These are phyloP conservation scores for Pissodes strobi DNA, from an alignment of 1,140 invertebrate genomes.

Conservation along the genomic window DNA sequence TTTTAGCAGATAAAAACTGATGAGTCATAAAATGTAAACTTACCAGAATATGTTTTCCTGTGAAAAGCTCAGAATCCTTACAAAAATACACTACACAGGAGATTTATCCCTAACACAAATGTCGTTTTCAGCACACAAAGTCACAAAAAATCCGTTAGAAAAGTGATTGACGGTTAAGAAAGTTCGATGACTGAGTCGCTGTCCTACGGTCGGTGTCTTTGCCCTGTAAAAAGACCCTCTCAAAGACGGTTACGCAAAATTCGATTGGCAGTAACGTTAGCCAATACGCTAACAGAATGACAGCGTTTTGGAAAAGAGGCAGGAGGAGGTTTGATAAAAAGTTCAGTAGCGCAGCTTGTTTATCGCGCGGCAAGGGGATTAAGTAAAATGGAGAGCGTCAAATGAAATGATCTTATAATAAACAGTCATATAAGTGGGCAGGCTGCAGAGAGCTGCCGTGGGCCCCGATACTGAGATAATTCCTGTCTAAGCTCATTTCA, in stretches of 20 bases:
- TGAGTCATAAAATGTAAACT: too few relatives aligned
- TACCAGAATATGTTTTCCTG: too few relatives aligned
- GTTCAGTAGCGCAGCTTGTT: constrained; percentile 5
- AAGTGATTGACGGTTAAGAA: constrained; percentile 11
- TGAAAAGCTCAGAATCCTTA: too few relatives aligned
- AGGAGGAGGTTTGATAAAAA: constrained; percentile 2
- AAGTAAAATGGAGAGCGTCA: not conserved
- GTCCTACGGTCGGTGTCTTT: constrained; percentile 39
- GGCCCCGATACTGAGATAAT: too few relatives aligned
- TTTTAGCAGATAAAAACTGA: too few relatives aligned
- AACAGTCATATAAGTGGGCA: too few relatives aligned
- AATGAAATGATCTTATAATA: too few relatives aligned
- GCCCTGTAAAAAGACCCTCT: constrained; percentile 48
- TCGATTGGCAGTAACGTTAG: constrained; percentile 38
- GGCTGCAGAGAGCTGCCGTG: too few relatives aligned
- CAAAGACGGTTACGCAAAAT: constrained; percentile 36
- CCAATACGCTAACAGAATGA: constrained; percentile 6
- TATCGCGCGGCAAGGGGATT: not conserved
- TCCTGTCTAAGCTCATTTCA: too few relatives aligned
- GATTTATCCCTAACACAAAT: too few relatives aligned
- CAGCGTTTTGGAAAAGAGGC: not conserved
- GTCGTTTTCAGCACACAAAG: too few relatives aligned
- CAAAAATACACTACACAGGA: not conserved
- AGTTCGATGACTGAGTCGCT: constrained; percentile 8
- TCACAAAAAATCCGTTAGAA: not conserved